These are phyloP conservation scores for Myioborus miniatus DNA, from an alignment of 2,797 vertebrate species.

Conservation along the genomic window DNA sequence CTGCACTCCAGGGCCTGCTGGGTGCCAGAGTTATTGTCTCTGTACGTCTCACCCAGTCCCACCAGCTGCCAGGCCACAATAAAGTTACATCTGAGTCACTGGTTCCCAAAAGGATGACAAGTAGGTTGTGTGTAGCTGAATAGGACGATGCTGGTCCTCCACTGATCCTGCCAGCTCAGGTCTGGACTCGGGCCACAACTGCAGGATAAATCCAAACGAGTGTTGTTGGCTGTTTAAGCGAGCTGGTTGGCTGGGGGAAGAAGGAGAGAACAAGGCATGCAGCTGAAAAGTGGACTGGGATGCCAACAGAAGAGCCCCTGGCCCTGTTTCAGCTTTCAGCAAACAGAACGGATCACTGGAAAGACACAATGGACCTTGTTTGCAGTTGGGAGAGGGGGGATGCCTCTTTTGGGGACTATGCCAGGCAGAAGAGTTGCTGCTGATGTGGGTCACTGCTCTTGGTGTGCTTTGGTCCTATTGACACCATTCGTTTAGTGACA, in stretches of 20 bases:
- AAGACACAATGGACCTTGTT: background rate
- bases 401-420: background rate
- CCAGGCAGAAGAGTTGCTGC: background rate
- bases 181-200: conserved; percentile 69
- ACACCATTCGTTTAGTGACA: background rate
- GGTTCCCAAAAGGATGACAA: conserved; percentile 79
- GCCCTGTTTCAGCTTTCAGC: background rate
- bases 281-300: background rate
- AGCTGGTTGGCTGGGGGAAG: background rate
- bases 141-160: conserved; percentile 60
- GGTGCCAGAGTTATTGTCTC: conserved; percentile 71
- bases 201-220: conserved; percentile 57
- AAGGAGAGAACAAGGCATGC: background rate
- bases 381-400: background rate
- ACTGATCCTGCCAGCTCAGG: conserved; percentile 67
- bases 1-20: conserved; percentile 10
- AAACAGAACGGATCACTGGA: conserved; percentile 13
- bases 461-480: background rate
- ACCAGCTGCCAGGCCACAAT: conserved; percentile 84
- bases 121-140: conserved; percentile 75
- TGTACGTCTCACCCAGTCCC: conserved; percentile 63
- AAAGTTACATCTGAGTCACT: conserved; percentile 83
- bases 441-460: background rate
- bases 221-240: background rate
- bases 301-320: background rate